Evolutionary conservation across 2,113 vertebrate species (phyloP).

Genomic region (Mormoops blainvillei): DNA sequence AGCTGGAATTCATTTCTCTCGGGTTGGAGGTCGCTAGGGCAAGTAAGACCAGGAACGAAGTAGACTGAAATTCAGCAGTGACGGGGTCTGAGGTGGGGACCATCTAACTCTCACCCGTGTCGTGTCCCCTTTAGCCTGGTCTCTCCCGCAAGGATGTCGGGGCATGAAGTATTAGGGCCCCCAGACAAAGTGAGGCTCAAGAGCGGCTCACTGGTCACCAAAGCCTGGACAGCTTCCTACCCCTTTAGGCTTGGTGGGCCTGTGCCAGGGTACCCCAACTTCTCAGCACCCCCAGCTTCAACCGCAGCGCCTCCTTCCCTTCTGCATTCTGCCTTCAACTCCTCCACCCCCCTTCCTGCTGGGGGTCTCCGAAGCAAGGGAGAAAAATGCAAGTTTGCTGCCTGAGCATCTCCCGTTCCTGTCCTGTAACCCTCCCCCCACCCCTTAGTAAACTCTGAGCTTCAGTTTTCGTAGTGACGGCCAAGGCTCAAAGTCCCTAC

Average conservation of each 20-base stretch:
- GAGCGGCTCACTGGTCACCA: neutral
- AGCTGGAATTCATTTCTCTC: neutral
- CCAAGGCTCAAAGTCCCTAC: neutral
- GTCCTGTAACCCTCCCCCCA: neutral
- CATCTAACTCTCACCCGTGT: neutral
- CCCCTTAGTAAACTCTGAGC: neutral
- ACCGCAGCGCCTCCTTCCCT: neutral
- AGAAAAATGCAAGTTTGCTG: neutral
- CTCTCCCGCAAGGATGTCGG: neutral
- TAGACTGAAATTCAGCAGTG: neutral
- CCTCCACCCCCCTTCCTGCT: neutral
- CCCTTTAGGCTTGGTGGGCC: neutral
- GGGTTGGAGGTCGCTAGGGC: neutral
- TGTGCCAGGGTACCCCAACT: neutral
- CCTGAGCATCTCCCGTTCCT: neutral
- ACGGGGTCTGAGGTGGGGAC: neutral
- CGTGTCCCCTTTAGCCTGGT: neutral
- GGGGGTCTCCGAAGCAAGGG: neutral
- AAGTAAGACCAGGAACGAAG: neutral
- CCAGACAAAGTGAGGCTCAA: neutral
- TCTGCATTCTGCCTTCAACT: neutral
- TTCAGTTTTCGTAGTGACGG: neutral
- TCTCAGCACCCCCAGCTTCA: neutral
- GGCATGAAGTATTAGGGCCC: neutral
- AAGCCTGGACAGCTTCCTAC: neutral